Base-by-base conservation (phyloP, 2,888 invertebrate genomes). In the Trichopoda pennipes region DNA sequence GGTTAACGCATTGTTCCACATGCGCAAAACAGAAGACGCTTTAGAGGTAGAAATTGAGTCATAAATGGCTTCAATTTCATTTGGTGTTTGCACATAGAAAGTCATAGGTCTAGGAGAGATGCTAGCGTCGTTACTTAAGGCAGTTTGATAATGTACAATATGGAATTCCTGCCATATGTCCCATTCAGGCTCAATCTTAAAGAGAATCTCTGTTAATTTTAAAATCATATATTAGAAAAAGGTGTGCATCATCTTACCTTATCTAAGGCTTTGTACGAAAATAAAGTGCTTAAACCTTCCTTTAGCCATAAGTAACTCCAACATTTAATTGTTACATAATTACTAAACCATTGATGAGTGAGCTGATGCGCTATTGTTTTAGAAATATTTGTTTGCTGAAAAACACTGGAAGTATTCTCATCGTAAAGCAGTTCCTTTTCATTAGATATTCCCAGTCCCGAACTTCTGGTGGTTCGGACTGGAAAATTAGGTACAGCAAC, bases 401-500 rank as follows among this genome's bases (percentile, higher is more conserved):
- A 6, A 0, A 85, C 83, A 3, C 90, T 88, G 0, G 90, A 90
- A 7, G 85, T 88, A 8, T 86, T 77, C 0, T 85, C 73, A 68
- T 89, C 88, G 72, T 88, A 91, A 12, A 90, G 76, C 68, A 90
- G 7, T 76, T 88, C 89, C 70, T 88, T 88, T 84, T 91, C 91
- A 3, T 90, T 89, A 69, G 90, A 91, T 2, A 96, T 96, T 38
- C 96, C 94, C 53, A 98, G 90, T 9, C 98, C 98, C 97, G 97
- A 98, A 89, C 98, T 98, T 89, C 98, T 97, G 97, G 97, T 98
- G 49, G 97, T 97, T 28, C 95, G 95, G 83, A 95, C 94, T 32
- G 94, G 93, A 87, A 97, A 97, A 86, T 97, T 95, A 0, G 97
- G 96, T 12, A 98, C 93, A 0, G 96, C 96, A 2, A 95, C 95